Percentiles rank a stretch among this genome's conserved stretches.
Conservation (phyloP, 2,797 vertebrate genomes). For the Craterocephalus amniculus region DNA sequence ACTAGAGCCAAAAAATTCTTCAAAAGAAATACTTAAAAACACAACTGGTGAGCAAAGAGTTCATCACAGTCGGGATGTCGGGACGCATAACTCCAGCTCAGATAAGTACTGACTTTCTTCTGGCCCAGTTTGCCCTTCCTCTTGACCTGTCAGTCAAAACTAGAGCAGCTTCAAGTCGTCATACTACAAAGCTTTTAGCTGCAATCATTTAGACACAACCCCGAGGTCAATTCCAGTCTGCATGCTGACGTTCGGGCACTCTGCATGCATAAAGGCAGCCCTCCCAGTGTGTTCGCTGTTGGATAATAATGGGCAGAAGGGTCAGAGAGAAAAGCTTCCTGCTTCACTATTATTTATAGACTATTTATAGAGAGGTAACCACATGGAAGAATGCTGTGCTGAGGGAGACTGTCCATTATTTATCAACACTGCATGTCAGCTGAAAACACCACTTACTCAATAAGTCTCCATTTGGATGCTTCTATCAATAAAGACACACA, state of each 20-base stretch:
- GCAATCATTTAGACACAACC: constrained; percentile 20
- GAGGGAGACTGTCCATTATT: constrained; percentile 69
- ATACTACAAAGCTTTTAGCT: background rate
- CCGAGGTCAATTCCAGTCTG: constrained; percentile 33
- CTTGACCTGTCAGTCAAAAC: constrained; percentile 9
- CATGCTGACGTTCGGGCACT: constrained; percentile 12
- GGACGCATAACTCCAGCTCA: background rate
- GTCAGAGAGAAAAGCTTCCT: constrained; percentile 46
- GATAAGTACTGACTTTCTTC: no score
- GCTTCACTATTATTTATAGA: constrained; percentile 41
- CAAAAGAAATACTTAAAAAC: no score
- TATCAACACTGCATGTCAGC: constrained; percentile 56
- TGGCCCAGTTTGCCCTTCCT: background rate
- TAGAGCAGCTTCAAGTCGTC: constrained; percentile 5
- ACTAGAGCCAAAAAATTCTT: no score
- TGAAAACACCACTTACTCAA: constrained; percentile 45
- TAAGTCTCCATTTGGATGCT: constrained; percentile 26
- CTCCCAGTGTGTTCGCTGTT: constrained; percentile 14
- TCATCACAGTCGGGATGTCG: background rate
- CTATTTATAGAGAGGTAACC: constrained; percentile 66
- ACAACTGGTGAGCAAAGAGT: background rate
- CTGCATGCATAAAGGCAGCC: constrained; percentile 27
- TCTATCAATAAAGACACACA: constrained; percentile 15
- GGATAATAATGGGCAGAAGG: constrained; percentile 34
- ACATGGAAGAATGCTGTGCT: constrained; percentile 39